Conservation (phyloP, 2,888 invertebrate genomes). For the Drosophila barbarae region DNA sequence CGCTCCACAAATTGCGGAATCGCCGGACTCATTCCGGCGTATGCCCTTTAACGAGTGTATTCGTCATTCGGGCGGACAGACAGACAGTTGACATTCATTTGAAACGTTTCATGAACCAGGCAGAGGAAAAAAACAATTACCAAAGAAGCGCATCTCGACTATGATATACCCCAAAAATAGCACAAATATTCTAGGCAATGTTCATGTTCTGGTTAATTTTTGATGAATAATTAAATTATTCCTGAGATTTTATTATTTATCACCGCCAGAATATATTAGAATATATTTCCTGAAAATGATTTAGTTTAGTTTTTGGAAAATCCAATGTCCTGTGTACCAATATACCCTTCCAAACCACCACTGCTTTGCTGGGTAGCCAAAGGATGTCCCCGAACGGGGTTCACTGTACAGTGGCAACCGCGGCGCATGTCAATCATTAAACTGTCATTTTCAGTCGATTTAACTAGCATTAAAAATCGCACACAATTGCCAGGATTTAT, state of each 20-base stretch:
- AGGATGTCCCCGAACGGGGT: conserved; percentile 40
- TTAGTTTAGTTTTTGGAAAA: no score
- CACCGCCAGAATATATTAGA: no score
- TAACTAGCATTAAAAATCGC: conserved; percentile 76
- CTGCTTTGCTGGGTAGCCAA: neutral
- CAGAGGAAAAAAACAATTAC: conserved; percentile 14
- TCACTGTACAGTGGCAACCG: conserved; percentile 31
- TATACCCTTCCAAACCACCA: neutral
- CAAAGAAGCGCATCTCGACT: neutral
- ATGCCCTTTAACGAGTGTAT: conserved; percentile 73
- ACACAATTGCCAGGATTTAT: conserved; percentile 74
- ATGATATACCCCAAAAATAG: neutral
- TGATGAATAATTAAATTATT: neutral
- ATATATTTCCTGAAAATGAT: no score
- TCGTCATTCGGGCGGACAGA: conserved; percentile 70
- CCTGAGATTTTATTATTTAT: neutral
- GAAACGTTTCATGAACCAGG: conserved; percentile 63
- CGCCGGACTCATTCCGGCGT: conserved; percentile 63
- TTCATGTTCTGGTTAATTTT: neutral
- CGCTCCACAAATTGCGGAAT: conserved; percentile 61
- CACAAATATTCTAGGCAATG: neutral
- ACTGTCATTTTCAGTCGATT: conserved; percentile 77
- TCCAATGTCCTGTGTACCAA: no score
- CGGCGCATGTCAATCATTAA: conserved; percentile 74
- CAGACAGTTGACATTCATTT: conserved; percentile 68